These are phyloP conservation scores for Pollimyrus isidori DNA, from an alignment of 2,113 vertebrate species.

Conservation along the genomic window DNA sequence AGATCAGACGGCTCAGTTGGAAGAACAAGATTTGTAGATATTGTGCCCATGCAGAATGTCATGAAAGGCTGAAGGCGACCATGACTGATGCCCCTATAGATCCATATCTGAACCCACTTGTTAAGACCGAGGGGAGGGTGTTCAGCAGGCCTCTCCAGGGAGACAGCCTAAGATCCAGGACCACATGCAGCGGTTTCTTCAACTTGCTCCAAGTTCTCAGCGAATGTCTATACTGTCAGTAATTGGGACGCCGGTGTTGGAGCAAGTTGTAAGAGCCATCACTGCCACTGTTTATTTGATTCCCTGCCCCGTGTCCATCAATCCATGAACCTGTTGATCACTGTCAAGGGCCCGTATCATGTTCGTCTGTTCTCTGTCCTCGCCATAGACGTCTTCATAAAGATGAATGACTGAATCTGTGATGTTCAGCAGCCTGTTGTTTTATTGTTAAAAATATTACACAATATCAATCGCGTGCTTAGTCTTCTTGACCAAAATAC, in stretches of 20 bases:
- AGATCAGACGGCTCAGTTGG: background rate
- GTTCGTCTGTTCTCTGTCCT: background rate
- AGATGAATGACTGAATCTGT: background rate
- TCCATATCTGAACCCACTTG: background rate
- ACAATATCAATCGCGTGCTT: background rate
- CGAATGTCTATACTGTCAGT: background rate
- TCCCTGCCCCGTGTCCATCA: background rate
- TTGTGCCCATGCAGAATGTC: constrained; percentile 1
- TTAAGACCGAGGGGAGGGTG: background rate
- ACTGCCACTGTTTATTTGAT: background rate
- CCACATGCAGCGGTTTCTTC: background rate
- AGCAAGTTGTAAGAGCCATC: background rate
- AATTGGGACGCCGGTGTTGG: background rate
- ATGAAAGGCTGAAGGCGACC: background rate
- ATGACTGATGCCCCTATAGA: background rate
- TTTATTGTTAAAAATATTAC: background rate
- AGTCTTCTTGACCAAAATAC: background rate
- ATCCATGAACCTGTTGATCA: background rate
- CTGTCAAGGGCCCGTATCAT: background rate
- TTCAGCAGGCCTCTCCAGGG: background rate
- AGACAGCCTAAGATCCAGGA: background rate
- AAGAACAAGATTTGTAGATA: constrained; percentile 5
- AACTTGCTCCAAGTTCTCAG: background rate
- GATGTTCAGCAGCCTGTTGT: background rate
- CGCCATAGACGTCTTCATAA: background rate